These are phyloP conservation scores for Ophiodon elongatus DNA, from an alignment of 2,113 vertebrate genomes.

Conservation along the genomic window DNA sequence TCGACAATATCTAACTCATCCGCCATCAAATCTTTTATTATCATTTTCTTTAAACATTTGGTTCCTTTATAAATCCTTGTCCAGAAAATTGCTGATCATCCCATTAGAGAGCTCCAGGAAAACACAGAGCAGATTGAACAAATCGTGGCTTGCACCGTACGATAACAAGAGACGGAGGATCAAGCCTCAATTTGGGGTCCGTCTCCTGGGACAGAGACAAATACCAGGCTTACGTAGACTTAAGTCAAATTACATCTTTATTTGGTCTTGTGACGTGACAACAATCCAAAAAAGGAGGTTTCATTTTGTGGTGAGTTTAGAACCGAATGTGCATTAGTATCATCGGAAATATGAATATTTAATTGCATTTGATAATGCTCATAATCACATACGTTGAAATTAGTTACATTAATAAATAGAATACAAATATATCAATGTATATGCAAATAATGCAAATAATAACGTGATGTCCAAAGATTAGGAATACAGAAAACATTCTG, in stretches of 20 bases:
- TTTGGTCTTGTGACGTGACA: conserved; percentile 65
- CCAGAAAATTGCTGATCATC: conserved; percentile 69
- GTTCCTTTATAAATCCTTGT: conserved; percentile 57
- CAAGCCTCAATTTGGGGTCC: conserved; percentile 69
- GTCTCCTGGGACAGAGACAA: conserved; percentile 73
- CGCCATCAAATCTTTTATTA: conserved; percentile 23
- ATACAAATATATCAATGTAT: background rate
- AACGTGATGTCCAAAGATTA: conserved; percentile 5
- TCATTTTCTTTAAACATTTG: conserved; percentile 31
- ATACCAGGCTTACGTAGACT: conserved; percentile 75
- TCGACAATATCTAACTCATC: background rate
- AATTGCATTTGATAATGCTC: background rate
- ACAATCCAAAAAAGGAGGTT: conserved; percentile 40
- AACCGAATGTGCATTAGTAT: conserved; percentile 5
- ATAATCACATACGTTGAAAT: background rate
- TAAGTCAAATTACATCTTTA: conserved; percentile 77
- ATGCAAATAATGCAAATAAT: conserved; percentile 32
- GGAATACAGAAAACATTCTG: background rate
- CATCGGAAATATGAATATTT: conserved; percentile 16
- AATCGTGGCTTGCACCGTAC: conserved; percentile 30
- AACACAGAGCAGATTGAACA: conserved; percentile 71
- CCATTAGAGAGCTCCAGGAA: conserved; percentile 59
- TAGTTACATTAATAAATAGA: conserved; percentile 26
- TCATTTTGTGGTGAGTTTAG: conserved; percentile 29
- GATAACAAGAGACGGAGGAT: conserved; percentile 61